These are phyloP conservation scores for Planococcus citri DNA, from an alignment of 1,140 invertebrate species.

Conservation along the genomic window DNA sequence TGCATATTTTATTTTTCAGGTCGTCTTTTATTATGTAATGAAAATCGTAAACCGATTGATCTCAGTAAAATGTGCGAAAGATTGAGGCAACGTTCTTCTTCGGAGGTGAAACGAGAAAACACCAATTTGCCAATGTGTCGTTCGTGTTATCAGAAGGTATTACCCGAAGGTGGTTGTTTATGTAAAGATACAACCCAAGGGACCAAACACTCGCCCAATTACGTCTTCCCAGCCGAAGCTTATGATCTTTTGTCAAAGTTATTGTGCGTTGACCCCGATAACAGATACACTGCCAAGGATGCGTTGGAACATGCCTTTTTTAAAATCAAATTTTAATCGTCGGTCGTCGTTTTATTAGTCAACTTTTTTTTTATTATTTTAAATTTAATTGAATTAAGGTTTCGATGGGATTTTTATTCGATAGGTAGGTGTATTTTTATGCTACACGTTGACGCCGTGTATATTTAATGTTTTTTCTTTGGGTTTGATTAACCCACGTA, in stretches of 20 bases:
- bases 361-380: no score
- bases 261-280: slow-evolving; percentile 59
- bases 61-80: slow-evolving; percentile 39
- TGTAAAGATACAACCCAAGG: not conserved
- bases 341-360: not conserved
- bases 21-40: slow-evolving; percentile 43
- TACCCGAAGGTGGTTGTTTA: slow-evolving; percentile 1
- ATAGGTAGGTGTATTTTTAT: not conserved
- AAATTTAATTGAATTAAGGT: no score
- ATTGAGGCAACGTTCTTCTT: slow-evolving; percentile 27
- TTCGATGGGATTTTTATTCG: not conserved
- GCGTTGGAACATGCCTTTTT: slow-evolving; percentile 67
- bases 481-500: not conserved
- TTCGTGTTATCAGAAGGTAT: not conserved
- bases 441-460: no score
- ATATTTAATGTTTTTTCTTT: not conserved
- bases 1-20: slow-evolving; percentile 30
- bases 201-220: not conserved
- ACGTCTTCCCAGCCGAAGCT: slow-evolving; percentile 49
- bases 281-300: slow-evolving; percentile 54
- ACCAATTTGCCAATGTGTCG: not conserved
- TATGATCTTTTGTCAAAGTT: slow-evolving; percentile 60
- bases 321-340: slow-evolving; percentile 17
- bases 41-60: slow-evolving; percentile 39
- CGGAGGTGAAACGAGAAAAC: slow-evolving; percentile 6